Percentiles rank a stretch among this genome's conserved stretches.
These are phyloP conservation scores for Cerastoderma edule DNA, from an alignment of 2,888 invertebrate genomes.

Conservation along the genomic window DNA sequence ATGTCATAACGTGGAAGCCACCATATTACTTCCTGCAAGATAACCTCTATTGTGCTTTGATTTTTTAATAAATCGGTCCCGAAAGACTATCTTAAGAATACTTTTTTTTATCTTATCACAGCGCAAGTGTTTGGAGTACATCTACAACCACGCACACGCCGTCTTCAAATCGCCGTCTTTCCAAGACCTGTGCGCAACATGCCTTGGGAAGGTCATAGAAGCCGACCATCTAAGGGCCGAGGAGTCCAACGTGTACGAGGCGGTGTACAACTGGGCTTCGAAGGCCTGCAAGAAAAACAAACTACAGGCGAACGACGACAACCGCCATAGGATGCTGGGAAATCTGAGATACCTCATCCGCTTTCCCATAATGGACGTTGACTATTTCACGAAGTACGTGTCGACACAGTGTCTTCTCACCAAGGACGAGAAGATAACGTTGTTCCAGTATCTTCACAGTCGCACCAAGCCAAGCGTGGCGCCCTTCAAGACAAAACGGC, in stretches of 20 bases:
- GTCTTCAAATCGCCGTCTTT: slow-evolving; percentile 84
- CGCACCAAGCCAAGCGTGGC: slow-evolving; percentile 38
- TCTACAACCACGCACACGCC: slow-evolving; percentile 42
- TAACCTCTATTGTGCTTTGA: too few relatives aligned
- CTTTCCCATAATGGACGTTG: slow-evolving; percentile 71
- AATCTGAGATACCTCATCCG: slow-evolving; percentile 68
- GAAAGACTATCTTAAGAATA: too few relatives aligned
- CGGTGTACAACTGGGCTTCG: slow-evolving; percentile 69
- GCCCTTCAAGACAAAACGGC: slow-evolving; percentile 39
- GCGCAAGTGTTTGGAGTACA: slow-evolving; percentile 52
- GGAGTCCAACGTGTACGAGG: slow-evolving; percentile 68
- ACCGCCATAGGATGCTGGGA: slow-evolving; percentile 67
- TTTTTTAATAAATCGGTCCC: too few relatives aligned
- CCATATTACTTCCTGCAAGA: too few relatives aligned
- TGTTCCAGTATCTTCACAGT: slow-evolving; percentile 53
- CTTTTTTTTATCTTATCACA: slow-evolving; percentile 27
- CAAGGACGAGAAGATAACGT: slow-evolving; percentile 43
- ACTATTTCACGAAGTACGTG: slow-evolving; percentile 58
- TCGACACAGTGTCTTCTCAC: slow-evolving; percentile 44
- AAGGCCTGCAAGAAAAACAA: slow-evolving; percentile 70
- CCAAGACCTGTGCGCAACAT: slow-evolving; percentile 88
- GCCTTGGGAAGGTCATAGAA: slow-evolving; percentile 87
- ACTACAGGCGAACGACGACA: slow-evolving; percentile 58
- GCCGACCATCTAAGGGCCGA: slow-evolving; percentile 89
- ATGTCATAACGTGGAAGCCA: too few relatives aligned